Base-by-base conservation (phyloP, 2,113 vertebrate genomes). In the Columba livia region DNA sequence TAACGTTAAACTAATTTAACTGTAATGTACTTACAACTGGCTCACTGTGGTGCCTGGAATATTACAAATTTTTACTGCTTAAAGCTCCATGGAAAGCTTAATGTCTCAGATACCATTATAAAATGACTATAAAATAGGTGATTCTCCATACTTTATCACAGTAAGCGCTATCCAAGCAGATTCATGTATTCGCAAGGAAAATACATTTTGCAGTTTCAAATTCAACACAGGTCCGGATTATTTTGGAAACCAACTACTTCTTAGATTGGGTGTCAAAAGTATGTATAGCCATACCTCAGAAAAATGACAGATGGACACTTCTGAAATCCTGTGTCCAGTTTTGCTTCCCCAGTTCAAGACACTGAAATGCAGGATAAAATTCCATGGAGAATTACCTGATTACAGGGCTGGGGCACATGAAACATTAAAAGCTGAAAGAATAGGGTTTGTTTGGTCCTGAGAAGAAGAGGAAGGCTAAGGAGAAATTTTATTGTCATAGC, bases 1-100 rank as follows among this genome's bases (percentile, higher is more conserved):
- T 50, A 88, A 67, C 2, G 7, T 80, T 93, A 93, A 92, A 88
- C 40, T 58, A 94, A 95, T 83, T 80, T 85, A 54, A 78, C 32
- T 74, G 56, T 67, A 74, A 96, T 94, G 94, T 91, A 81, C 57
- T 81, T 79, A 64, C 18, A 94, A 64, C 56, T 78, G 34, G 64
- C 75, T 95, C 86, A 84, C 79, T 48, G 69, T 25, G 65, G 23
- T 78, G 79, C 57, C 65, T 74, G 61, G 38, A 81, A 92, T 90
- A 92, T 64, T 83, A 80, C 47, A 84, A 42, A 47, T 77, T 83
- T 95, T 73, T 66, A 93, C 40, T 70, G 67, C 58, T 61, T 77
- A 95, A 65, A 80, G 60, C 56, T 93, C 64, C 48, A 64, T 12
- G 40, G 69, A 83, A 93, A 88, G 24, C 42, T 60, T 88, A 67